phyloP scores from a whole-genome alignment of 2,797 vertebrate species.

The Lates japonicus region DNA sequence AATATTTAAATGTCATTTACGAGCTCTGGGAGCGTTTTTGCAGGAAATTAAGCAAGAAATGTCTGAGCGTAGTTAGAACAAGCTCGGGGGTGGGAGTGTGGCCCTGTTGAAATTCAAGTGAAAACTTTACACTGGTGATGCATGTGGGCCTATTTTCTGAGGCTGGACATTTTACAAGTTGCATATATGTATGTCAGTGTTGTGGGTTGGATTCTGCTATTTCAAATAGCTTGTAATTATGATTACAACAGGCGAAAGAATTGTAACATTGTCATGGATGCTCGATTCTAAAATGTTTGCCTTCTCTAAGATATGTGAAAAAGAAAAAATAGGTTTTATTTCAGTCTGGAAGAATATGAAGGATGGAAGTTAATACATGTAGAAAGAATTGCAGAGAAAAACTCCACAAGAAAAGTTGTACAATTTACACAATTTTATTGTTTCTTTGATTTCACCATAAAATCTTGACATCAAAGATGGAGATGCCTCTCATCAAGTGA shows the following conservation, averaged over 20 bases:
- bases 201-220: background rate
- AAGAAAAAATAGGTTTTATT: background rate
- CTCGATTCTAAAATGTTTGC: background rate
- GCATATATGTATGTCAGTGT: slow-evolving; percentile 11
- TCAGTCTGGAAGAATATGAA: background rate
- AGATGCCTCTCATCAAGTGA: slow-evolving; percentile 49
- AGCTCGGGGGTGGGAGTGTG: slow-evolving; percentile 21
- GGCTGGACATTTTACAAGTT: slow-evolving; percentile 31
- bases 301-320: background rate
- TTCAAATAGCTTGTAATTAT: background rate
- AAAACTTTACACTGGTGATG: slow-evolving; percentile 36
- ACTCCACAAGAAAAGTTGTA: background rate
- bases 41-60: slow-evolving; percentile 51
- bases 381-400: background rate
- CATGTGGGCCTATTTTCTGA: slow-evolving; percentile 36
- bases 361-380: background rate
- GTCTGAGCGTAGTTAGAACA: slow-evolving; percentile 30
- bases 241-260: background rate
- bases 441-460: slow-evolving; percentile 74
- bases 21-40: slow-evolving; percentile 10
- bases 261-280: background rate
- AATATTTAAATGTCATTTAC: slow-evolving; percentile 43
- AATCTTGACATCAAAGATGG: slow-evolving; percentile 67
- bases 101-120: slow-evolving; percentile 37
- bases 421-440: slow-evolving; percentile 78